A percentile compares a stretch with the other conserved stretches of the same genome.
These are phyloP conservation scores for Danaus plexippus DNA, from an alignment of 1,140 invertebrate genomes.

Conservation along the genomic window DNA sequence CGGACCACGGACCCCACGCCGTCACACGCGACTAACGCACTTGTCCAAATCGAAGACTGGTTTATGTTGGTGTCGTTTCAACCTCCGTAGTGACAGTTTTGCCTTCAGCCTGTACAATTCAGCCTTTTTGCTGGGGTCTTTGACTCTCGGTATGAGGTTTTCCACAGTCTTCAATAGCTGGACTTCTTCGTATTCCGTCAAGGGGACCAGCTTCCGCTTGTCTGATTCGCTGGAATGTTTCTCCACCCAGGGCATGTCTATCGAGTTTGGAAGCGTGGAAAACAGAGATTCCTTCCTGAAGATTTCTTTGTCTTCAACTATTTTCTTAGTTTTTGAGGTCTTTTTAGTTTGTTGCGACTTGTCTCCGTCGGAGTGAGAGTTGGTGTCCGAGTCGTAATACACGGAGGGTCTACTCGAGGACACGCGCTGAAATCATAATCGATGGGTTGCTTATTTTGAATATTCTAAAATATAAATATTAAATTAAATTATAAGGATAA, in stretches of 20 bases:
- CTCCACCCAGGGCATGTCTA: conserved; percentile 44
- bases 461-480: too few species aligned
- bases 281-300: conserved; percentile 39
- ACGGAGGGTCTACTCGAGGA: conserved; percentile 40
- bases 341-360: conserved; percentile 16
- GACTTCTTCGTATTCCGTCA: conserved; percentile 55
- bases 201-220: conserved; percentile 30
- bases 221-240: conserved; percentile 12
- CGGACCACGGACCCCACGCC: neutral
- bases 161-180: conserved; percentile 57
- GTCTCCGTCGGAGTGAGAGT: conserved; percentile 27
- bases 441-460: too few species aligned
- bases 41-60: conserved; percentile 59
- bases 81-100: conserved; percentile 41
- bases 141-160: conserved; percentile 35
- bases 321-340: conserved; percentile 26
- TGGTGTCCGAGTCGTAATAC: conserved; percentile 45
- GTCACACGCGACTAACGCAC: conserved; percentile 24
- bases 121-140: conserved; percentile 35
- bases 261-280: conserved; percentile 40
- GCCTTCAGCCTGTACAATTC: conserved; percentile 40
- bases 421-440: conserved; percentile 34
- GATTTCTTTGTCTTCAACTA: conserved; percentile 32
- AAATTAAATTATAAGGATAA: too few species aligned
- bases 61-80: conserved; percentile 57